Percentiles rank a stretch among this genome's conserved stretches.
Evolutionary conservation across 1,140 invertebrate species (phyloP).

Genomic region (Artemia franciscana): DNA sequence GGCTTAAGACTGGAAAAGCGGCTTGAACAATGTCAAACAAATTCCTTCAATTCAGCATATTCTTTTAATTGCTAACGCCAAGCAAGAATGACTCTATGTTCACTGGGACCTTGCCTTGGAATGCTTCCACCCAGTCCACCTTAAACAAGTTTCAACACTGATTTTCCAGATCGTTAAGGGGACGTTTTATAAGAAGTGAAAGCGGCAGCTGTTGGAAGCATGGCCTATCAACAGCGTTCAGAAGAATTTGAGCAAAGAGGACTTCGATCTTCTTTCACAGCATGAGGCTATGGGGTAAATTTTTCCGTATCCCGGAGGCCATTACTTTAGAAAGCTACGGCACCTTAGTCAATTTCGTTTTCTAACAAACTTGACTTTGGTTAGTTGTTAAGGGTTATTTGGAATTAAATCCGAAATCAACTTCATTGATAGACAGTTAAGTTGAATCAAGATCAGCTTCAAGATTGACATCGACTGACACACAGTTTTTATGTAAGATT

Average conservation of each 20-base stretch:
- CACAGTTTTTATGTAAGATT: neutral
- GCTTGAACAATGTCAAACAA: too few species aligned
- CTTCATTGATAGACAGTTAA: neutral
- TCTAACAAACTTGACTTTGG: neutral
- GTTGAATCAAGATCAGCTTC: neutral
- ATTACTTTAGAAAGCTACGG: neutral
- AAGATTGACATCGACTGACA: neutral
- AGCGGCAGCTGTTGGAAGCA: too few species aligned
- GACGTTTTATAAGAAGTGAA: neutral
- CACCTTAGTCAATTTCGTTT: neutral
- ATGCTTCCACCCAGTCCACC: neutral
- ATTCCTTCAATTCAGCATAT: too few species aligned
- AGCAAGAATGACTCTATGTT: neutral
- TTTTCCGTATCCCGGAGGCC: neutral
- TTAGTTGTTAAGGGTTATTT: too few species aligned
- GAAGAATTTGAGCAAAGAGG: too few species aligned
- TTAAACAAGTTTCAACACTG: neutral
- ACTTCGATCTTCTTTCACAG: neutral
- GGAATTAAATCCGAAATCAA: too few species aligned
- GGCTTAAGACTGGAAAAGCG: too few species aligned
- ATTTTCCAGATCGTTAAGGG: neutral
- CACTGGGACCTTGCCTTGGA: too few species aligned
- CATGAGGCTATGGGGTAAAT: neutral
- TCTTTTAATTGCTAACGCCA: too few species aligned
- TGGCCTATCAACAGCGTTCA: too few species aligned